Evolutionary conservation across 1,140 invertebrate species (phyloP).

Genomic region (Drosophila tropicalis): DNA sequence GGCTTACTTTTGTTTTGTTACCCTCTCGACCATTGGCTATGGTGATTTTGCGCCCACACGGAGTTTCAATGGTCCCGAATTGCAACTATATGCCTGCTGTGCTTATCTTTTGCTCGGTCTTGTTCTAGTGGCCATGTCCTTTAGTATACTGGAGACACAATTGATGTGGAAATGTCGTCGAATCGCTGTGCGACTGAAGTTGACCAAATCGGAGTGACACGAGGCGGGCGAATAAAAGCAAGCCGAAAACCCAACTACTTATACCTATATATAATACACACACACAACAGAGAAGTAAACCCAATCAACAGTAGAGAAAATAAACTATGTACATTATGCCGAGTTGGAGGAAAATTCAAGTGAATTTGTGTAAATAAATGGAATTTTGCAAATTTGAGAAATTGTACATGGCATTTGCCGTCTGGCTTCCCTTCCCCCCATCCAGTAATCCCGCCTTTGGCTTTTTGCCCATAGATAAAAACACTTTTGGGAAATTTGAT

Average conservation of each 20-base stretch:
- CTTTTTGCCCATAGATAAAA: conserved; percentile 13
- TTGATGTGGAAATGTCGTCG: conserved; percentile 90
- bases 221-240: background rate
- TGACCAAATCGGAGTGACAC: conserved; percentile 71
- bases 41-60: conserved; percentile 91
- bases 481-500: conserved; percentile 34
- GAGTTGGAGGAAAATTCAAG: conserved; percentile 45
- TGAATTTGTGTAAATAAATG: conserved; percentile 73
- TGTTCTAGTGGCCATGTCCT: conserved; percentile 95
- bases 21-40: conserved; percentile 93
- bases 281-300: background rate
- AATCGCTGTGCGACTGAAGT: conserved; percentile 85
- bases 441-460: background rate
- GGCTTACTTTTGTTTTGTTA: conserved; percentile 94
- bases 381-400: conserved; percentile 70
- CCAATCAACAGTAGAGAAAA: conserved; percentile 17
- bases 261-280: no score
- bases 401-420: conserved; percentile 15
- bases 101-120: conserved; percentile 94
- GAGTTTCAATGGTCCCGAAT: conserved; percentile 85
- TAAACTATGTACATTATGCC: conserved; percentile 53
- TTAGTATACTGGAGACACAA: conserved; percentile 95
- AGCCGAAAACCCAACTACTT: conserved; percentile 9
- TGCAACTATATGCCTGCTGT: conserved; percentile 92
- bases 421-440: background rate